Evolutionary conservation across 2,113 vertebrate species (phyloP), one percentile per base, ranked within the genome.

Genomic region (Odocoileus hemionus): DNA sequence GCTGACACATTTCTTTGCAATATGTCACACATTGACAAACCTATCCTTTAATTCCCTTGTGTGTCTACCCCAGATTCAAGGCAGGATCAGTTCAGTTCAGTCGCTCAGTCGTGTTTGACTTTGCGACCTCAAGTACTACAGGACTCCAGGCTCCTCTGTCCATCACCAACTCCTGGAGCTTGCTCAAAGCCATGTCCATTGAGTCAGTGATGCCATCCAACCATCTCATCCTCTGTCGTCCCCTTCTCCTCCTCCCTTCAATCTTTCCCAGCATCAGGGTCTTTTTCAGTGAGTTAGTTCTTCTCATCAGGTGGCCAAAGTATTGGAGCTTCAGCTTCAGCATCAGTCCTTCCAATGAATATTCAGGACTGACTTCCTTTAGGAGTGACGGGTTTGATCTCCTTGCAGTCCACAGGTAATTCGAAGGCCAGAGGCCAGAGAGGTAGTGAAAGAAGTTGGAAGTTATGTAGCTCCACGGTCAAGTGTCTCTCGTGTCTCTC

Each of bases 1-100:
- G 97, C 85, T 88, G 96, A 97, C 88, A 39, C 16, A 47, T 16
- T 61, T 95, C 76, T 92, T 87, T 50, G 33, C 84, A 74, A 0
- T 4, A 1, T 11, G 25, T 55, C 39, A 39, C 45, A 47, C 47
- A 36, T 0, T 74, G 58, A 43, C 47, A 94, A 26, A 25, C 30
- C 67, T 7, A 19, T 54, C 19, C 45, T 91, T 80, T 64, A 80
- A 26, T 47, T 79, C 25, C 33, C 21, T 50, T 16, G 9, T 64
- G 52, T 83, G 52, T 55, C 33, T 85, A 23, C 16, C 26, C 45
- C 21, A 14, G 67, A 82, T 47, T 67, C 43, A 70, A 91, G 50
- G 70, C 82, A 89, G 67, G 67, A 70, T 23, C n/a, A 70, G 67
- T 70, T 39, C 19, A 6, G n/a, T 39, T 70, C n/a, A 39, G 67